phyloP scores from a whole-genome alignment of 2,888 invertebrate genomes.

The Drosophila atripex region DNA sequence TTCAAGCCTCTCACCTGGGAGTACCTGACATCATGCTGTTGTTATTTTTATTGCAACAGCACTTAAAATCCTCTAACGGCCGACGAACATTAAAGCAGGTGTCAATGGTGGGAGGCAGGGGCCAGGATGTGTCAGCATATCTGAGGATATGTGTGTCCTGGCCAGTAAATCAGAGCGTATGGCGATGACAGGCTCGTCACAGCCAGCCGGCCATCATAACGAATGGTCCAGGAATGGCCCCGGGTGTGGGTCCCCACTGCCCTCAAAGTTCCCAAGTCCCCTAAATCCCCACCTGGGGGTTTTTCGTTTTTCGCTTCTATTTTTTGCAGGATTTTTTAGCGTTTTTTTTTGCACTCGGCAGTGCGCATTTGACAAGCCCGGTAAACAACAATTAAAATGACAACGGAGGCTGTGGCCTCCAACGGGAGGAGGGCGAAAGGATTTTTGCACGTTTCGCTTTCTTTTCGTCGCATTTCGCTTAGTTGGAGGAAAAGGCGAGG shows the following conservation, averaged over 20 bases:
- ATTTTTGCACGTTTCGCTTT: constrained; percentile 57
- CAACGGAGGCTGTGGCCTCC: constrained; percentile 59
- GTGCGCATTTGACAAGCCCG: constrained; percentile 79
- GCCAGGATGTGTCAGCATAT: constrained; percentile 2
- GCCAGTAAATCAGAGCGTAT: constrained; percentile 75
- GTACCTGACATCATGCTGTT: background rate
- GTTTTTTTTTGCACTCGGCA: constrained; percentile 44
- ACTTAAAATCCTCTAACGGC: constrained; percentile 24
- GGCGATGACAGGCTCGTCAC: constrained; percentile 74
- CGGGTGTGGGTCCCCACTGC: background rate
- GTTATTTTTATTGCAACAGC: background rate
- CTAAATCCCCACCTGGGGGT: constrained; percentile 14
- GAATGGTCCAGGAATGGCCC: constrained; percentile 46
- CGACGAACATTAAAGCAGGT: constrained; percentile 11
- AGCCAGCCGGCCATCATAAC: constrained; percentile 71
- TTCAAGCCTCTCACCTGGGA: background rate
- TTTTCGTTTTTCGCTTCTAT: background rate
- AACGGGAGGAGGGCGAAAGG: constrained; percentile 48
- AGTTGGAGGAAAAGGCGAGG: constrained; percentile 13
- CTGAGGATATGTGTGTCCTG: constrained; percentile 33
- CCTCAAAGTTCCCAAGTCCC: background rate
- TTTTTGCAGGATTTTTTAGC: background rate
- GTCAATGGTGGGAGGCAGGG: background rate
- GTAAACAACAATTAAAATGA: constrained; percentile 82
- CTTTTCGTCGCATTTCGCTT: constrained; percentile 25